These are phyloP conservation scores for Lymantria monacha DNA, from an alignment of 2,888 invertebrate species.

Conservation along the genomic window DNA sequence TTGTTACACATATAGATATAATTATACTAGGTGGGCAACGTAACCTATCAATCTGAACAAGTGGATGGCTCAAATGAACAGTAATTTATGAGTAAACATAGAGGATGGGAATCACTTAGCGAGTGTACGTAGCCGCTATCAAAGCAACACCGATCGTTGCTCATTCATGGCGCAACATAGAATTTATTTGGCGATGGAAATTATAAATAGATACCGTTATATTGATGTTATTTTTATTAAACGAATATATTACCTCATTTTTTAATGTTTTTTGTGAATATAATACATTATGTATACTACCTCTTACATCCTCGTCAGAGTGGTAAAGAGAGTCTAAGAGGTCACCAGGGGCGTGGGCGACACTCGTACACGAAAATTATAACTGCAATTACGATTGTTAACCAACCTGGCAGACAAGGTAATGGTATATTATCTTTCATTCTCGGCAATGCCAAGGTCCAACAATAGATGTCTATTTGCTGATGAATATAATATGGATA, in stretches of 20 bases:
- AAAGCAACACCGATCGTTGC: slow-evolving; percentile 40
- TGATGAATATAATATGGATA: no score
- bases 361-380: no score
- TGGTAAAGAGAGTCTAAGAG: no score
- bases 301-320: no score
- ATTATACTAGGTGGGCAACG: slow-evolving; percentile 27
- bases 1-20: slow-evolving; percentile 23
- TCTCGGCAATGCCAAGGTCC: no score
- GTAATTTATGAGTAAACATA: slow-evolving; percentile 60
- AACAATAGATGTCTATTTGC: no score
- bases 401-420: no score
- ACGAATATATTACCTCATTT: background rate
- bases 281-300: no score
- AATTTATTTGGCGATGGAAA: background rate
- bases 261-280: background rate
- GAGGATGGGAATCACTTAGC: slow-evolving; percentile 59
- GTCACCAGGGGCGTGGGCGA: no score
- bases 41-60: slow-evolving; percentile 48
- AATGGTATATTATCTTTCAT: no score
- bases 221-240: background rate
- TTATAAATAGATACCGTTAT: background rate
- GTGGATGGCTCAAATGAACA: slow-evolving; percentile 49
- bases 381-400: no score
- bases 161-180: slow-evolving; percentile 37
- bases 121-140: slow-evolving; percentile 37